A percentile compares a stretch with the other conserved stretches of the same genome.
Evolutionary conservation across 2,888 invertebrate species (phyloP).

Genomic region (Sylvicola cinctus): DNA sequence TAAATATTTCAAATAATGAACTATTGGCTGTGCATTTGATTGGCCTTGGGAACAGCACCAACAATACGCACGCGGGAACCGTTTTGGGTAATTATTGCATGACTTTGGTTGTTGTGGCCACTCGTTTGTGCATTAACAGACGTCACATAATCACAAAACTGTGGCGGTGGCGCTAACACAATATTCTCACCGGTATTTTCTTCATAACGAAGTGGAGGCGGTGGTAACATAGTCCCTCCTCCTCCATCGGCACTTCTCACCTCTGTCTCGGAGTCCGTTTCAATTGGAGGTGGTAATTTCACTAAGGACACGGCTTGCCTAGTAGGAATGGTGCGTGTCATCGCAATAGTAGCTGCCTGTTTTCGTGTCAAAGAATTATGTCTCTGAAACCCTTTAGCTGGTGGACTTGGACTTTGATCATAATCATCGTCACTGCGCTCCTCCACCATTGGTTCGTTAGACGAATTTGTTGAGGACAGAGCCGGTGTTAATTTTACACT

Average conservation of each 20-base stretch:
- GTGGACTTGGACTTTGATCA: constrained; percentile 26
- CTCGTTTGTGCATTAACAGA: constrained; percentile 22
- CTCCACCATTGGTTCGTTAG: constrained; percentile 12
- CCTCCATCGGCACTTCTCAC: constrained; percentile 15
- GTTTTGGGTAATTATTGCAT: constrained; percentile 6
- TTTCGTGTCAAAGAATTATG: constrained; percentile 40
- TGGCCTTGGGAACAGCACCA: constrained; percentile 57
- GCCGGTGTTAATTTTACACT: constrained; percentile 4
- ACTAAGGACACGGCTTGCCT: constrained; percentile 55
- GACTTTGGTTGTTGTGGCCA: constrained; percentile 6
- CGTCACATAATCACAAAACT: constrained; percentile 55
- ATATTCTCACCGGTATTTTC: constrained; percentile 26
- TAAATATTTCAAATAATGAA: no score
- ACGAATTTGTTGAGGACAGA: constrained; percentile 16
- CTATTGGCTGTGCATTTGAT: no score
- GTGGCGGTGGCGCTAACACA: constrained; percentile 69
- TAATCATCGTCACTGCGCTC: constrained; percentile 18
- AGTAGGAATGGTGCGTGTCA: constrained; percentile 28
- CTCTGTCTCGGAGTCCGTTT: constrained; percentile 46
- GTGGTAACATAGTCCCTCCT: constrained; percentile 28
- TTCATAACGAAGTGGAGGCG: background rate
- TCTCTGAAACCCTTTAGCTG: constrained; percentile 31
- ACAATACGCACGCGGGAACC: constrained; percentile 50
- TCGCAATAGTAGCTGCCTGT: constrained; percentile 34
- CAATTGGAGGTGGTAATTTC: constrained; percentile 60